Percentiles rank a stretch among this genome's conserved stretches.
Conservation (phyloP, 1,140 invertebrate species). For the Zaprionus capensis region DNA sequence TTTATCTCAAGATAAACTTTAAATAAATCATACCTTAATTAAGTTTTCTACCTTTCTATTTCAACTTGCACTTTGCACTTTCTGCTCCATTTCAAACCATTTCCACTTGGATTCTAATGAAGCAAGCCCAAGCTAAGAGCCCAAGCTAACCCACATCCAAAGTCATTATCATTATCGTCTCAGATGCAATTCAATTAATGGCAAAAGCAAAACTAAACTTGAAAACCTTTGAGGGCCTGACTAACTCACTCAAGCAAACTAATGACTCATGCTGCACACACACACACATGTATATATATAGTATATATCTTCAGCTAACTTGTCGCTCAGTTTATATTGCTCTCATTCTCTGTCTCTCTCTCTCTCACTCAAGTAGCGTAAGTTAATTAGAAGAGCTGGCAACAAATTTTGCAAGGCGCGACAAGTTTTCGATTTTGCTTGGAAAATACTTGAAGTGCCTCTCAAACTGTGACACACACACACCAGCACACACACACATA, state of each 20-base stretch:
- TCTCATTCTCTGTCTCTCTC: neutral
- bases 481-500: neutral
- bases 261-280: neutral
- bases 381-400: conserved; percentile 2
- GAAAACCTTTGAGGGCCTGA: neutral
- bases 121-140: neutral
- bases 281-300: neutral
- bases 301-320: neutral
- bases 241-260: neutral
- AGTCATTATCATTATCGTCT: neutral
- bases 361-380: neutral
- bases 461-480: conserved; percentile 32
- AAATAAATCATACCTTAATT: neutral
- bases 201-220: neutral
- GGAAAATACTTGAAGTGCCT: conserved; percentile 16
- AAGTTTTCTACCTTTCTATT: neutral
- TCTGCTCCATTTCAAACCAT: neutral
- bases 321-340: neutral
- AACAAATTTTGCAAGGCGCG: conserved; percentile 6
- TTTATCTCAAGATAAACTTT: too few species aligned
- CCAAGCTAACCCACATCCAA: neutral
- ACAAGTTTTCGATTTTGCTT: conserved; percentile 15
- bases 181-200: neutral
- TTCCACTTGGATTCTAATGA: neutral
- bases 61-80: neutral